phyloP scores from a whole-genome alignment of 1,140 invertebrate genomes.

The Linepithema humile region DNA sequence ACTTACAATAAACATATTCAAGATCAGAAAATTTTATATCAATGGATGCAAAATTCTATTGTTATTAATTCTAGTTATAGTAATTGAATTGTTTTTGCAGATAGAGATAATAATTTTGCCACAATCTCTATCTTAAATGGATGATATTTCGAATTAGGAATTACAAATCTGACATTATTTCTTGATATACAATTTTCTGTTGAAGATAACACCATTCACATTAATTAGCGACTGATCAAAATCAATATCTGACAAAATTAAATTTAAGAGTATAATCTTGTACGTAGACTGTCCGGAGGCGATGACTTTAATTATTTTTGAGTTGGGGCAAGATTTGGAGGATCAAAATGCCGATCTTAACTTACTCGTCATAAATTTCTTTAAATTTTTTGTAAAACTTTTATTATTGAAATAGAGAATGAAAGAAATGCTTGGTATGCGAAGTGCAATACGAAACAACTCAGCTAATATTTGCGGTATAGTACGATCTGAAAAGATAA shows the following conservation, averaged over 20 bases:
- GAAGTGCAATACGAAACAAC: conserved; percentile 64
- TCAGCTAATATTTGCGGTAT: conserved; percentile 9
- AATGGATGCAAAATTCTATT: conserved; percentile 51
- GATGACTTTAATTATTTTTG: conserved; percentile 13
- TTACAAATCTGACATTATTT: background rate
- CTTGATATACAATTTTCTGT: conserved; percentile 27
- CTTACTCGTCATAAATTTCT: conserved; percentile 32
- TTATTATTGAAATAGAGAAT: conserved; percentile 17
- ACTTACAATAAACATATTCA: conserved; percentile 29
- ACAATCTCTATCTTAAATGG: conserved; percentile 19
- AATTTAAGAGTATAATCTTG: conserved; percentile 29
- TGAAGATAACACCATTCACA: conserved; percentile 29
- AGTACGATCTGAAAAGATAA: background rate
- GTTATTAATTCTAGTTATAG: conserved; percentile 31
- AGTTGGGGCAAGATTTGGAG: conserved; percentile 6
- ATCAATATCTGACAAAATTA: conserved; percentile 21
- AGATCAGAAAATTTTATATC: conserved; percentile 62
- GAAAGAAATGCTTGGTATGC: conserved; percentile 38
- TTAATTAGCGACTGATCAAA: background rate
- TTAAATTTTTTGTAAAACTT: conserved; percentile 43
- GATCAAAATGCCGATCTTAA: conserved; percentile 26
- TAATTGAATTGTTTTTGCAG: conserved; percentile 34
- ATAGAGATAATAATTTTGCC: conserved; percentile 1
- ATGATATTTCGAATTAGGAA: conserved; percentile 13
- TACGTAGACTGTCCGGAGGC: conserved; percentile 13